Evolutionary conservation across 2,888 invertebrate genomes (phyloP), one percentile per base, ranked within the genome.

Genomic region (Taenaris catops): DNA sequence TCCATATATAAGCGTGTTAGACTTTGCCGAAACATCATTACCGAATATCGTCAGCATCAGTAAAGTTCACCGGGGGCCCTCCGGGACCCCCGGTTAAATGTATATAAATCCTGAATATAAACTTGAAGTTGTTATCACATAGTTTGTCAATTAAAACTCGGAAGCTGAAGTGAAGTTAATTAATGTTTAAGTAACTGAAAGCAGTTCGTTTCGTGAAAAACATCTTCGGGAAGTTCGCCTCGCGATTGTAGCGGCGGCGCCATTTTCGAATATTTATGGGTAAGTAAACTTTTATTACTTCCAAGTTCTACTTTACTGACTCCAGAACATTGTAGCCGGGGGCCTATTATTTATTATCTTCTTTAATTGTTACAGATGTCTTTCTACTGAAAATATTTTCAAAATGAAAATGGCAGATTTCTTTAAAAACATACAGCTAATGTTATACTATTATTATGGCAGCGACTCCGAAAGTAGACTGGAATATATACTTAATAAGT

Each of bases 1-100:
- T n/a, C 9, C 72, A 76, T 81, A 80, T 80, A 80, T 67, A 83
- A 72, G 63, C 63, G 63, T 50, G 55, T 39, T 21, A 25, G 28
- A 25, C 25, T 35, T 38, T 32, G 38, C 35, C 35, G 34, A 17
- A 48, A 59, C 62, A 63, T 57, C 80, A 86, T 73, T 73, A 71
- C 69, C 65, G 55, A 78, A 71, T 59, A 56, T 47, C 45, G 46
- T 56, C 51, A 58, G 63, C 59, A 48, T 58, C 59, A 54, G 74
- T 61, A 31, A 58, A 69, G 66, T 64, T 52, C 67, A 61, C 69
- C 74, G 81, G 84, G 80, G 69, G 54, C 58, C 58, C 51, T 44
- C 41, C 38, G 41, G 49, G 50, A 46, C 56, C 71, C 76, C 81
- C 75, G 67, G 67, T 21, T 28, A 32, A 41, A 29, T 40, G 34